Evolutionary conservation across 2,888 invertebrate genomes (phyloP).

Genomic region (Nomada fucata): DNA sequence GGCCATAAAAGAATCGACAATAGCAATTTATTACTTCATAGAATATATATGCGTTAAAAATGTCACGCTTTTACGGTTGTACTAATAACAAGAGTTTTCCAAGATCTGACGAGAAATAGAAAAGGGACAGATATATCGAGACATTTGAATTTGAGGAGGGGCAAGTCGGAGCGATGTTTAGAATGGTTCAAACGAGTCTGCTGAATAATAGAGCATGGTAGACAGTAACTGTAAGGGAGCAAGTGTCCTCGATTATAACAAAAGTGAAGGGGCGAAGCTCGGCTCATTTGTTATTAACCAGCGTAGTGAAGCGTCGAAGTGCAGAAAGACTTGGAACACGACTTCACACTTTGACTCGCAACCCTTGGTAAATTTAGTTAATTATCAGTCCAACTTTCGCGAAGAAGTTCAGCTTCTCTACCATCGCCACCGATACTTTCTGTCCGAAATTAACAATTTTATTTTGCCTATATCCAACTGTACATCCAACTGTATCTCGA

Average conservation of each 20-base stretch:
- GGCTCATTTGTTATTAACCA: conserved; percentile 83
- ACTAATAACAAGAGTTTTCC: not conserved
- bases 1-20: no score
- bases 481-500: no score
- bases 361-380: conserved; percentile 81
- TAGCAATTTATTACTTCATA: no score
- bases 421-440: conserved; percentile 12
- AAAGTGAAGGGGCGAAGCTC: conserved; percentile 78
- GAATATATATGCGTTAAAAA: not conserved
- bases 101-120: not conserved
- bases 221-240: conserved; percentile 80
- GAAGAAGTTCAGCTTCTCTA: conserved; percentile 67
- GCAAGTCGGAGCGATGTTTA: conserved; percentile 73
- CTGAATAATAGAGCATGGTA: conserved; percentile 81
- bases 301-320: conserved; percentile 78
- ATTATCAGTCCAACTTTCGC: conserved; percentile 82
- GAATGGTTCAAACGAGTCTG: conserved; percentile 81
- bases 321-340: conserved; percentile 82
- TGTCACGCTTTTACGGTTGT: not conserved
- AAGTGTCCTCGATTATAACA: conserved; percentile 82
- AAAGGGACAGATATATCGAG: not conserved
- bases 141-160: conserved; percentile 33
- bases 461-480: not conserved
- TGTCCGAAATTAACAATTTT: not conserved
- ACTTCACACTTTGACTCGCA: conserved; percentile 83